These are phyloP conservation scores for Sesia apiformis DNA, from an alignment of 2,888 invertebrate genomes.

Conservation along the genomic window DNA sequence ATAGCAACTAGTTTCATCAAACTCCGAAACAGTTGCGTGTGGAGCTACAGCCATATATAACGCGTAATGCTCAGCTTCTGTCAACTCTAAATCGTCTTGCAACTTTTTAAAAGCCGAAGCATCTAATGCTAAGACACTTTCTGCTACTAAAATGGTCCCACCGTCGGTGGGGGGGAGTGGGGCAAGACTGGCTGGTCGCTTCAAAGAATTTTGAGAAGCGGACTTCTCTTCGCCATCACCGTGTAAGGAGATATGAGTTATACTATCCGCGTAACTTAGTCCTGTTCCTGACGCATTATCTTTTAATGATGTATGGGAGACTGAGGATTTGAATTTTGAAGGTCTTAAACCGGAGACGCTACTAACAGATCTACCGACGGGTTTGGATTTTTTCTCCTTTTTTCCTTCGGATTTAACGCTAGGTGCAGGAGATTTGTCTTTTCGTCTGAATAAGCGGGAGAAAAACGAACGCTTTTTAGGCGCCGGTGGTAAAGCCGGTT, in stretches of 20 bases:
- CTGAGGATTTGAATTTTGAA: slow-evolving; percentile 53
- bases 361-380: slow-evolving; percentile 75
- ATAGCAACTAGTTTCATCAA: slow-evolving; percentile 90
- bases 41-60: slow-evolving; percentile 90
- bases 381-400: slow-evolving; percentile 42
- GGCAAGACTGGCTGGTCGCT: slow-evolving; percentile 33
- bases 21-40: slow-evolving; percentile 89
- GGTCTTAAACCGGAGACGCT: slow-evolving; percentile 76
- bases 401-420: slow-evolving; percentile 52
- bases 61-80: slow-evolving; percentile 92
- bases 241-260: slow-evolving; percentile 80
- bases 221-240: slow-evolving; percentile 64
- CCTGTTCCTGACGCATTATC: slow-evolving; percentile 53
- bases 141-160: slow-evolving; percentile 75
- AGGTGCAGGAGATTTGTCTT: slow-evolving; percentile 61
- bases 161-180: slow-evolving; percentile 68
- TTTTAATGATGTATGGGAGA: slow-evolving; percentile 57
- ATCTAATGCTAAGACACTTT: slow-evolving; percentile 63
- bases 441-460: slow-evolving; percentile 58
- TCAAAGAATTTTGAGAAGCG: slow-evolving; percentile 41
- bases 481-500: slow-evolving; percentile 55
- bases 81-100: slow-evolving; percentile 79
- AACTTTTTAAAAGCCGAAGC: slow-evolving; percentile 51
- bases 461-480: slow-evolving; percentile 64
- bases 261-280: slow-evolving; percentile 70